These are phyloP conservation scores for Plecotus auritus DNA, from an alignment of 2,113 vertebrate genomes.

Conservation along the genomic window DNA sequence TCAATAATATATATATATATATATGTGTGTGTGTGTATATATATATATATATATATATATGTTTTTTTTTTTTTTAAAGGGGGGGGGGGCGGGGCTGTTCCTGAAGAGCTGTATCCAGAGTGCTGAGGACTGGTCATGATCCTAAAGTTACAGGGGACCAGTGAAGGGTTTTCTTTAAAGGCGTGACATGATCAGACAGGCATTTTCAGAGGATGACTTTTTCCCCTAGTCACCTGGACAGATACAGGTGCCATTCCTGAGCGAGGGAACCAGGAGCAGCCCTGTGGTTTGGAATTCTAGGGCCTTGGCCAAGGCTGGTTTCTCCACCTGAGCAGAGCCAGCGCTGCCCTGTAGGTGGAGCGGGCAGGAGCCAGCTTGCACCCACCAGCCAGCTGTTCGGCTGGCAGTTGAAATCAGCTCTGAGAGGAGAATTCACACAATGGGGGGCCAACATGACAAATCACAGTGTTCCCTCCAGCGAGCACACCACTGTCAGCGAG, in stretches of 20 bases:
- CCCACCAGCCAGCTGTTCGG: background rate
- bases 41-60: too few species aligned
- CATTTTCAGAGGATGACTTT: background rate
- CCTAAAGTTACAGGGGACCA: background rate
- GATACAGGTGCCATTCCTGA: background rate
- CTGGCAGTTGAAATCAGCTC: background rate
- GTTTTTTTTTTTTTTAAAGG: too few species aligned
- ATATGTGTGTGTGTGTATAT: too few species aligned
- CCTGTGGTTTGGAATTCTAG: background rate
- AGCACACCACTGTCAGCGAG: background rate
- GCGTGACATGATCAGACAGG: background rate
- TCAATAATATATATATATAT: too few species aligned
- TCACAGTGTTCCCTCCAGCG: background rate
- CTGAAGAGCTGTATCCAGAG: background rate
- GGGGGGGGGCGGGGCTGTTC: accelerated
- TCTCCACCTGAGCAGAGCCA: background rate
- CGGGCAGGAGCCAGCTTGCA: background rate
- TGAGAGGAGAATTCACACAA: background rate
- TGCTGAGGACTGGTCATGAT: background rate
- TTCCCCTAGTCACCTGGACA: background rate
- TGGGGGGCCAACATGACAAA: background rate
- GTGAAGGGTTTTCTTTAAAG: background rate
- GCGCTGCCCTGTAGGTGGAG: background rate
- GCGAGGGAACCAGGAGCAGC: background rate
- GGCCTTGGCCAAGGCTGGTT: background rate